These are phyloP conservation scores for Salminus brasiliensis DNA, from an alignment of 2,113 vertebrate genomes.

Conservation along the genomic window DNA sequence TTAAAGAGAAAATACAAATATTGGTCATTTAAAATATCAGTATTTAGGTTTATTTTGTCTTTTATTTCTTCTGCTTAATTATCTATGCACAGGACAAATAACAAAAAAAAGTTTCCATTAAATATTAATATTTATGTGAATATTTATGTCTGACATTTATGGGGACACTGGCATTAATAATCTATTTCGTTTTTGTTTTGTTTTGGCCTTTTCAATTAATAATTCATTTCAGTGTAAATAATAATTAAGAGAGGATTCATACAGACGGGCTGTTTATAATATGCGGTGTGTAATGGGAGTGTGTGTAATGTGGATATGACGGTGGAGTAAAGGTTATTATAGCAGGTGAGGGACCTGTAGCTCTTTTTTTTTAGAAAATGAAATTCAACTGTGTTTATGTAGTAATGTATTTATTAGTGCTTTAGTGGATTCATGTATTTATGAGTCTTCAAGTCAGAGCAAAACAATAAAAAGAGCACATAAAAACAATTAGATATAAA, in stretches of 20 bases:
- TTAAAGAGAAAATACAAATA: too few species aligned
- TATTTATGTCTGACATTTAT: not conserved
- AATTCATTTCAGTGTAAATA: not conserved
- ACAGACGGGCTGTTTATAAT: not conserved
- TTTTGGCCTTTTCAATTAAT: not conserved
- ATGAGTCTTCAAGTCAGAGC: too few species aligned
- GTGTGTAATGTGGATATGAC: not conserved
- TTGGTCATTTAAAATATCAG: not conserved
- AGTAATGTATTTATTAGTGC: too few species aligned
- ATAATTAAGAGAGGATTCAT: not conserved
- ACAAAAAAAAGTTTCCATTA: not conserved
- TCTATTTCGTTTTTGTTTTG: not conserved
- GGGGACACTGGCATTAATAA: not conserved
- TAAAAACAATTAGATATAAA: too few species aligned
- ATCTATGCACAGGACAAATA: not conserved
- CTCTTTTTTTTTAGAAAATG: not conserved
- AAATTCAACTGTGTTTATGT: too few species aligned
- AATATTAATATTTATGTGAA: not conserved
- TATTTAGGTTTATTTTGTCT: not conserved
- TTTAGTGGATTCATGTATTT: too few species aligned
- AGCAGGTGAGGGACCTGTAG: conserved; percentile 6
- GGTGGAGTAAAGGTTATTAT: not conserved
- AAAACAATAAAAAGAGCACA: too few species aligned
- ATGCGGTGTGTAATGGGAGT: not conserved
- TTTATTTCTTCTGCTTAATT: not conserved